These are phyloP conservation scores for Latheticus oryzae DNA, from an alignment of 2,888 invertebrate genomes.

Conservation along the genomic window DNA sequence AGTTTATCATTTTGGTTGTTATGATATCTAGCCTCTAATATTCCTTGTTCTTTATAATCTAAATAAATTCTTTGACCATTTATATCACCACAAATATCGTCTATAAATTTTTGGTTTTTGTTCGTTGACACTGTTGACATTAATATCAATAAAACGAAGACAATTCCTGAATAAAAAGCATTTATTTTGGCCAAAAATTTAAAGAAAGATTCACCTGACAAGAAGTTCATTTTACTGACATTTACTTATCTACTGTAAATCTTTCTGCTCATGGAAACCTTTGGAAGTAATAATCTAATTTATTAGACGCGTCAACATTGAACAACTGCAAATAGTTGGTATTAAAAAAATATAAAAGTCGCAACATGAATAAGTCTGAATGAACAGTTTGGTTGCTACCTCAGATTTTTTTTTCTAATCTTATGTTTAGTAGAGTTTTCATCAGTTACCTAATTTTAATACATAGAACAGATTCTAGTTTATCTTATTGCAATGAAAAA, in stretches of 20 bases:
- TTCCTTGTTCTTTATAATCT: constrained; percentile 62
- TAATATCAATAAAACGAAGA: too few relatives aligned
- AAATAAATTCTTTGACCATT: constrained; percentile 61
- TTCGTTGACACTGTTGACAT: too few relatives aligned
- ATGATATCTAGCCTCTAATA: constrained; percentile 59
- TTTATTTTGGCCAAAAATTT: background rate
- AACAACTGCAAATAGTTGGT: too few relatives aligned
- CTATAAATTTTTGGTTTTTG: constrained; percentile 10
- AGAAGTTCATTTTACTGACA: background rate
- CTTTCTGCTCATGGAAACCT: background rate
- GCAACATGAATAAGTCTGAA: too few relatives aligned
- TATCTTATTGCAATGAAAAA: too few relatives aligned
- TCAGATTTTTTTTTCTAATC: too few relatives aligned
- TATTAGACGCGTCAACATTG: background rate
- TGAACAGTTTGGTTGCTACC: too few relatives aligned
- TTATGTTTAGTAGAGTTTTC: too few relatives aligned
- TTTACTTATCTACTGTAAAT: background rate
- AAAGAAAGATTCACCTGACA: background rate
- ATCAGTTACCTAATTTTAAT: too few relatives aligned
- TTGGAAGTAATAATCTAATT: background rate
- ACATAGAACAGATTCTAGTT: too few relatives aligned
- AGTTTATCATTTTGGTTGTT: constrained; percentile 43
- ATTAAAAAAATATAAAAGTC: too few relatives aligned
- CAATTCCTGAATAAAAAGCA: background rate
- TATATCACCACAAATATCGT: constrained; percentile 59